These are phyloP conservation scores for Drosophila monieri DNA, from an alignment of 2,888 invertebrate species.

Conservation along the genomic window DNA sequence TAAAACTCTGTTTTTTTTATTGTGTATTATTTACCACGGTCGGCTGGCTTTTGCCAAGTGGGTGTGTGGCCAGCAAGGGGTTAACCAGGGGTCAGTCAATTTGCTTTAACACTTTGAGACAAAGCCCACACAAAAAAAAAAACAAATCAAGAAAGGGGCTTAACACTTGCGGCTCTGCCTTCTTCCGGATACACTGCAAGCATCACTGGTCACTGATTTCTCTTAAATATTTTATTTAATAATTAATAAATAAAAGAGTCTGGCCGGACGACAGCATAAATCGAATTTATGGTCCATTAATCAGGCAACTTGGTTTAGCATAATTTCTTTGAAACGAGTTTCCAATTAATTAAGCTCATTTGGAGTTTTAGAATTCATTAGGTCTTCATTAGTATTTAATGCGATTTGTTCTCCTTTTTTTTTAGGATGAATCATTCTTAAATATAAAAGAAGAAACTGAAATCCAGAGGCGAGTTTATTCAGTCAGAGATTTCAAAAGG, in stretches of 20 bases:
- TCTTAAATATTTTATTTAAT: constrained; percentile 11
- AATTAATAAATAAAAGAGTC: background rate
- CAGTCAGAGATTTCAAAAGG: too few relatives aligned
- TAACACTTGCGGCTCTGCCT: constrained; percentile 8
- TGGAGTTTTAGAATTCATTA: constrained; percentile 18
- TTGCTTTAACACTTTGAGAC: constrained; percentile 45
- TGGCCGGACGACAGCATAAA: constrained; percentile 1
- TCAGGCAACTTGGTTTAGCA: constrained; percentile 11
- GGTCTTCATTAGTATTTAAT: constrained; percentile 25
- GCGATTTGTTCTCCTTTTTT: background rate
- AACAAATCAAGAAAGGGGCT: background rate
- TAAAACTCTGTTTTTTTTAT: constrained; percentile 31
- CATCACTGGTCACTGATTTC: background rate
- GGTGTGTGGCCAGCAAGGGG: constrained; percentile 11
- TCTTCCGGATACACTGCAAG: constrained; percentile 18
- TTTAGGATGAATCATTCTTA: constrained; percentile 22
- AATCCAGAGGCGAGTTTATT: background rate
- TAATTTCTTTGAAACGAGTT: constrained; percentile 26
- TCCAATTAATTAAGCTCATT: constrained; percentile 21
- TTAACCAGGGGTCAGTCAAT: constrained; percentile 32
- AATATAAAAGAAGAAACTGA: constrained; percentile 1
- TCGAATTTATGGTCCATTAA: constrained; percentile 12
- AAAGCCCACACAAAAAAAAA: constrained; percentile 24
- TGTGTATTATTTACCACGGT: constrained; percentile 28
- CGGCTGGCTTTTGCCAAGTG: constrained; percentile 10